Evolutionary conservation across 2,113 vertebrate species (phyloP).

Genomic region (Ranitomeya variabilis): DNA sequence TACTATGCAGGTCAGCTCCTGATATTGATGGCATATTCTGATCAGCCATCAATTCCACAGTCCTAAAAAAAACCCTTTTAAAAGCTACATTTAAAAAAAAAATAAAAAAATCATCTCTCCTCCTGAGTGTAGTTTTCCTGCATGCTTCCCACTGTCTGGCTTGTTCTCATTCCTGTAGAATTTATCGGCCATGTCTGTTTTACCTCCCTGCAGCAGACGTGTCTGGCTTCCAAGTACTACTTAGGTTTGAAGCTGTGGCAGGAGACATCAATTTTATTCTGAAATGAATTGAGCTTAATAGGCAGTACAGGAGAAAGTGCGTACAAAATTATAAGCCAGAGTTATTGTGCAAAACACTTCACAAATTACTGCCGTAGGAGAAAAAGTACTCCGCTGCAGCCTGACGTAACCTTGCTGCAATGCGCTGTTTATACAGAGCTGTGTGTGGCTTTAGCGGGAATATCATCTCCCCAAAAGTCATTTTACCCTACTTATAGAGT

Average conservation of each 20-base stretch:
- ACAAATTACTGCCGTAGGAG: neutral
- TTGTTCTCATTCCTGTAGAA: constrained; percentile 39
- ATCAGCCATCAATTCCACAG: too few relatives aligned
- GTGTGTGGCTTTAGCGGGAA: neutral
- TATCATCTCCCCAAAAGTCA: too few relatives aligned
- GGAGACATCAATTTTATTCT: neutral
- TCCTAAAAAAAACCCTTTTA: neutral
- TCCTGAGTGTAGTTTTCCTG: neutral
- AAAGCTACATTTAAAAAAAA: neutral
- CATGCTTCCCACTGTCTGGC: neutral
- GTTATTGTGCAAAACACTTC: constrained; percentile 5
- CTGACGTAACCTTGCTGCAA: neutral
- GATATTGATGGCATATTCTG: too few relatives aligned
- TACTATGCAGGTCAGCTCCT: too few relatives aligned
- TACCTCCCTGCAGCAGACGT: constrained; percentile 43
- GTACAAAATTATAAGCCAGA: constrained; percentile 2
- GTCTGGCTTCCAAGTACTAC: constrained; percentile 23
- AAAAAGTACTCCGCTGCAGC: neutral
- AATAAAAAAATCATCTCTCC: neutral
- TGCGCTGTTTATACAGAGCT: neutral
- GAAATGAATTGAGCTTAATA: constrained; percentile 18
- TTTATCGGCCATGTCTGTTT: constrained; percentile 37
- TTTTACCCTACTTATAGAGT: too few relatives aligned
- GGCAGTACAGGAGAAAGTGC: neutral
- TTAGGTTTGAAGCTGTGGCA: neutral